Evolutionary conservation across 2,888 invertebrate species (phyloP).

Genomic region (Andrena haemorrhoa): DNA sequence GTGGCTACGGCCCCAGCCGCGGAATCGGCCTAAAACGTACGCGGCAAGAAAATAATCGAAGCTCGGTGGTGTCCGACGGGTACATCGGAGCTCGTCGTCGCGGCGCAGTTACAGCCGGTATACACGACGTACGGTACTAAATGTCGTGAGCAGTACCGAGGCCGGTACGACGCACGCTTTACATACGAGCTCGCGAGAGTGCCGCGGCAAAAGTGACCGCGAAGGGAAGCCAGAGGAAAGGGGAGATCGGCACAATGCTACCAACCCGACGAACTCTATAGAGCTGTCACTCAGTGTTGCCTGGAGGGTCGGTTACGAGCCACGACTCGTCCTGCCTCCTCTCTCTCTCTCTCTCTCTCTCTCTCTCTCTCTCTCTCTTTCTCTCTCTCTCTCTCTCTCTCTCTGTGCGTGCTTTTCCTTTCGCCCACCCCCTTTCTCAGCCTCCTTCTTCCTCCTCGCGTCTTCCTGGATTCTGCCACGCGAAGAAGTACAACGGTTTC

Average conservation of each 20-base stretch:
- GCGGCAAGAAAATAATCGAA: conserved; percentile 43
- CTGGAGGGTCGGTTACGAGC: conserved; percentile 71
- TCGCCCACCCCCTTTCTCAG: conserved; percentile 12
- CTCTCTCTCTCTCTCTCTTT: conserved; percentile 38
- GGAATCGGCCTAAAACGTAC: conserved; percentile 39
- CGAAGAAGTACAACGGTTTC: conserved; percentile 60
- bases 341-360: conserved; percentile 51
- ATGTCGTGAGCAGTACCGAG: conserved; percentile 66
- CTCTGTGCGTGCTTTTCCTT: conserved; percentile 23
- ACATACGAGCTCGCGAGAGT: conserved; percentile 69
- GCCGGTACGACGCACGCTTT: conserved; percentile 65
- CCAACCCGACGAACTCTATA: conserved; percentile 82
- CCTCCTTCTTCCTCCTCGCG: conserved; percentile 12
- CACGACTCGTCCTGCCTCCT: conserved; percentile 63
- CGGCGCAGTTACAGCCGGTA: conserved; percentile 52
- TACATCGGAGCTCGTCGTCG: conserved; percentile 43
- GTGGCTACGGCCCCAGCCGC: background rate
- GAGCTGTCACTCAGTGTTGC: conserved; percentile 82
- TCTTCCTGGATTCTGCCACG: conserved; percentile 55
- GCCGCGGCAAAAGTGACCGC: conserved; percentile 65
- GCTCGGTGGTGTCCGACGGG: conserved; percentile 35
- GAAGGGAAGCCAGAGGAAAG: conserved; percentile 32
- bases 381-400: conserved; percentile 30
- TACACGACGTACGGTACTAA: conserved; percentile 71
- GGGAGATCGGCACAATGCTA: conserved; percentile 80